Conservation (phyloP, 2,888 invertebrate species). For the Melieria omissa region DNA sequence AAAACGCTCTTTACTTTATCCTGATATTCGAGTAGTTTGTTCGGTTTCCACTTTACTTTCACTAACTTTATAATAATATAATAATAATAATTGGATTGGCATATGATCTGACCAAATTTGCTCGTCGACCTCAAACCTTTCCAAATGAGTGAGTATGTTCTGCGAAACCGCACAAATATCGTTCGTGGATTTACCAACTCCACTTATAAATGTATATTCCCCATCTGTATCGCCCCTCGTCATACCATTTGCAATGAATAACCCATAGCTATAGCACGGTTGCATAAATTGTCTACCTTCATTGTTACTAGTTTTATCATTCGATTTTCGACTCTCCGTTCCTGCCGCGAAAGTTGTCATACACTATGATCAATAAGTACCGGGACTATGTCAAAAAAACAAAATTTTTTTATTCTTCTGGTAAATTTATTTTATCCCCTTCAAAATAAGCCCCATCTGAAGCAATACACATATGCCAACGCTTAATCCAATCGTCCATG, state of each 20-base stretch:
- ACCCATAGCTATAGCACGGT: not conserved
- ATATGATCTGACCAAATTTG: not conserved
- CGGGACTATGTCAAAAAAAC: too few species aligned
- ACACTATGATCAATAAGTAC: too few species aligned
- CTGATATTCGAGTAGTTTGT: not conserved
- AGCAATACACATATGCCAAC: too few species aligned
- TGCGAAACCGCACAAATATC: not conserved
- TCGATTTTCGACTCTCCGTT: not conserved
- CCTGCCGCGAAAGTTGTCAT: not conserved
- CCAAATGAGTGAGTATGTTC: not conserved
- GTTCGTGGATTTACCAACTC: not conserved
- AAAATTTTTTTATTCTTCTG: too few species aligned
- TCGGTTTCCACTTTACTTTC: not conserved
- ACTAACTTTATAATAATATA: not conserved
- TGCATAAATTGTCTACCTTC: not conserved
- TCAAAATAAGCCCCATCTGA: too few species aligned
- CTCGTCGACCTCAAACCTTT: not conserved
- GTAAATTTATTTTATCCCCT: too few species aligned
- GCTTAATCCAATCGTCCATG: too few species aligned
- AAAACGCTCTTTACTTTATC: too few species aligned
- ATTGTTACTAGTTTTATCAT: not conserved
- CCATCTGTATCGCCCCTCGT: not conserved
- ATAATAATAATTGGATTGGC: not conserved
- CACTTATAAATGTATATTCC: not conserved
- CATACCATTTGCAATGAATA: too few species aligned